Percentiles rank a stretch among this genome's conserved stretches.
phyloP scores from a whole-genome alignment of 2,113 vertebrate species.

The Ochotona princeps region DNA sequence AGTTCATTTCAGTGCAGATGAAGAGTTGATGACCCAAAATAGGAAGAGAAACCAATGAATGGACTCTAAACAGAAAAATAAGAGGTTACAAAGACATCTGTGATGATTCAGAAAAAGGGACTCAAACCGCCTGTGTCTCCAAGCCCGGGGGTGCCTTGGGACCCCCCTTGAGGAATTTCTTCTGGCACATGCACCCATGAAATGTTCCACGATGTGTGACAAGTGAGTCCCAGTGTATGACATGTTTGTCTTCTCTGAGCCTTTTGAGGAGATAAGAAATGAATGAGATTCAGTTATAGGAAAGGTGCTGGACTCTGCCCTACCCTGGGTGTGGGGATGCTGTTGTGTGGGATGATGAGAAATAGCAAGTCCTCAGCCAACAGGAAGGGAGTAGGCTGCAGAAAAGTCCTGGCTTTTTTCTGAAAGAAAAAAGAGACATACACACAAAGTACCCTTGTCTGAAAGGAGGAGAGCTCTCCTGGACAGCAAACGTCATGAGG shows the following conservation, averaged over 20 bases:
- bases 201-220: neutral
- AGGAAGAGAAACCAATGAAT: neutral
- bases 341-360: neutral
- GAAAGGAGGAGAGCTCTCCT: constrained; percentile 11
- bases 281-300: neutral
- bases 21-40: neutral
- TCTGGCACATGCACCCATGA: neutral
- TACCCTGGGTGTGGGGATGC: neutral
- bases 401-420: neutral
- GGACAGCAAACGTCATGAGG: neutral
- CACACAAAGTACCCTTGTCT: neutral
- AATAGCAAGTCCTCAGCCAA: neutral
- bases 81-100: neutral
- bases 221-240: neutral
- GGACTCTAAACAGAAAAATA: neutral
- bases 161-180: neutral
- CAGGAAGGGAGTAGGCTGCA: neutral
- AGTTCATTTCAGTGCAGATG: neutral
- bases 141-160: neutral
- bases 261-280: neutral
- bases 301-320: neutral
- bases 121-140: neutral
- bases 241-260: neutral
- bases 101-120: neutral
- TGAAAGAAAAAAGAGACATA: no score